A percentile compares a stretch with the other conserved stretches of the same genome.
Conservation (phyloP, 2,113 vertebrate species). For the Apistogramma diplotaenia region DNA sequence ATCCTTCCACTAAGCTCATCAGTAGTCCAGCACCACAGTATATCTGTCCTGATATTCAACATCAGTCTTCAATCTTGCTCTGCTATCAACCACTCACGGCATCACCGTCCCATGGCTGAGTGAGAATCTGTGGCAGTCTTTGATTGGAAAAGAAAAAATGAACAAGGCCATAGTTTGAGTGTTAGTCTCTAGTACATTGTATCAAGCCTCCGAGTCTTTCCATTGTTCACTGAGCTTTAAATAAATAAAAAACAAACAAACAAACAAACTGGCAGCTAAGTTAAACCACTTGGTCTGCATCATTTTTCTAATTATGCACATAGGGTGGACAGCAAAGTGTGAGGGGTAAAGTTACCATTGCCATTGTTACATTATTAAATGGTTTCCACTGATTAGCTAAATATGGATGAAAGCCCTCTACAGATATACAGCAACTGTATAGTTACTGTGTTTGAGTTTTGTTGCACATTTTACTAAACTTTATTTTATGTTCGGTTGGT, state of each 20-base stretch:
- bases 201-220: background rate
- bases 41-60: background rate
- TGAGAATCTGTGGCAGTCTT: background rate
- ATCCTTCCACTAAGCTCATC: background rate
- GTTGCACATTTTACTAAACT: background rate
- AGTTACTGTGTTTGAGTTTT: background rate
- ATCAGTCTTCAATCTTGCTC: background rate
- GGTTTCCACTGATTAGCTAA: background rate
- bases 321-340: background rate
- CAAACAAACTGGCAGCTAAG: background rate
- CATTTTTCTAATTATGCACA: background rate
- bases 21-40: background rate
- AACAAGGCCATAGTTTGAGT: background rate
- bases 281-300: background rate
- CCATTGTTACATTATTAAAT: background rate
- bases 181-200: background rate
- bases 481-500: constrained; percentile 25
- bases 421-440: no score
- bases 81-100: background rate
- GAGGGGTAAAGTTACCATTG: background rate
- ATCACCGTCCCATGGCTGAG: background rate
- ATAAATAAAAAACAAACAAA: no score
- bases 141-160: background rate
- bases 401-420: background rate
- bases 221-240: background rate